Conservation (phyloP, 2,797 vertebrate genomes). For the Aythya fuligula region DNA sequence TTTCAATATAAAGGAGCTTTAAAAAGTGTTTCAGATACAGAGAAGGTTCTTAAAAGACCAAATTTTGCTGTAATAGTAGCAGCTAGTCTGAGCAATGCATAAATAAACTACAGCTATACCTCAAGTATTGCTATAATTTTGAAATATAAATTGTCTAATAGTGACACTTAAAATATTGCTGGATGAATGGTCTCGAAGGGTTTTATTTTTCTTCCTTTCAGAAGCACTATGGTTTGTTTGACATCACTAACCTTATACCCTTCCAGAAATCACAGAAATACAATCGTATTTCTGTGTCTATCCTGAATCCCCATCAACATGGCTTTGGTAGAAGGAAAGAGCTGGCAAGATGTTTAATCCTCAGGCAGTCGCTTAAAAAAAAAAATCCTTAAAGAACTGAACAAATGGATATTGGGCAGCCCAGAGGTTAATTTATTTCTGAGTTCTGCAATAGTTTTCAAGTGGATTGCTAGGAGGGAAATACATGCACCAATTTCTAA, state of each 20-base stretch:
- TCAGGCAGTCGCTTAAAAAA: constrained; percentile 3
- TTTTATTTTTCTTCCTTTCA: not conserved
- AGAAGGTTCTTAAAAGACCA: not conserved
- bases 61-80: not conserved
- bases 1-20: not conserved
- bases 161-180: not conserved
- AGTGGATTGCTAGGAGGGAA: not conserved
- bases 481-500: not conserved
- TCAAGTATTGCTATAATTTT: not conserved
- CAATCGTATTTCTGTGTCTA: not conserved
- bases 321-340: not conserved
- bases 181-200: not conserved
- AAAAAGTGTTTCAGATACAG: not conserved
- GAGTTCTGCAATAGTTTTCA: constrained; percentile 7
- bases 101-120: not conserved
- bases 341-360: not conserved
- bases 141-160: not conserved
- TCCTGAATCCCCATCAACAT: not conserved
- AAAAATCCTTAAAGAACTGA: not conserved
- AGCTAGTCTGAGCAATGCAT: not conserved
- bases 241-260: not conserved
- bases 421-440: constrained; percentile 10
- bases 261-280: not conserved
- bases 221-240: not conserved
- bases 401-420: not conserved